Base-by-base conservation (phyloP, 2,888 invertebrate species). In the Ophonus ardosiacus region DNA sequence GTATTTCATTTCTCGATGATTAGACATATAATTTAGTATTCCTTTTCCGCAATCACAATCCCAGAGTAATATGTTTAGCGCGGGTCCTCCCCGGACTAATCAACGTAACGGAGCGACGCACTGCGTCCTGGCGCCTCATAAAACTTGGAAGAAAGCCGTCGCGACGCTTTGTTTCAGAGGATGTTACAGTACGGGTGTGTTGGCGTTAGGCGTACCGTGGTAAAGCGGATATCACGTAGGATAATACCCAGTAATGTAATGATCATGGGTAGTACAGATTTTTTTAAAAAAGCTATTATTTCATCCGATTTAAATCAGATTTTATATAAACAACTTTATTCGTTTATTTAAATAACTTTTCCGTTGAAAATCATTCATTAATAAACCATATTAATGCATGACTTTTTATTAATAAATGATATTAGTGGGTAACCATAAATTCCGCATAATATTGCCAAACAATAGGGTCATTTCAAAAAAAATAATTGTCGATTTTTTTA, bases 11-110 rank as follows among this genome's bases (percentile, higher is more conserved):
- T 51, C 43, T 51, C 43, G 13, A 78, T 80, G 71, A 81, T 81
- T 81, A 71, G 56, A 15, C 68, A 57, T 31, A 81, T 81, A 81
- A 81, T 81, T 81, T 57, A 21, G 68, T 43, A 81, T 81, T 81
- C 81, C 81, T 68, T 71, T 21, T 68, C 31, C 18, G 21, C 81
- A 81, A 81, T 81, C 81, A 81, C 81, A 51, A 38, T 21, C 56
- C 21, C 56, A 59, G 56, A 79, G 65, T 71, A 81, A 81, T 81
- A 81, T 68, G 81, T 81, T 81, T 81, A 81, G 61, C 68, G 31
- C 7, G 17, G 84, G 21, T 65, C 59, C 78, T 1, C 84, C 84
- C 84, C 84, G 84, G 78, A 78, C 84, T 84, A 84, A 84, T 84
- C 84, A 84, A 78, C 78, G 59, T 78, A 84, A 84, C 84, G 40